Base-by-base conservation (phyloP, 2,113 vertebrate species). In the Ictalurus furcatus region DNA sequence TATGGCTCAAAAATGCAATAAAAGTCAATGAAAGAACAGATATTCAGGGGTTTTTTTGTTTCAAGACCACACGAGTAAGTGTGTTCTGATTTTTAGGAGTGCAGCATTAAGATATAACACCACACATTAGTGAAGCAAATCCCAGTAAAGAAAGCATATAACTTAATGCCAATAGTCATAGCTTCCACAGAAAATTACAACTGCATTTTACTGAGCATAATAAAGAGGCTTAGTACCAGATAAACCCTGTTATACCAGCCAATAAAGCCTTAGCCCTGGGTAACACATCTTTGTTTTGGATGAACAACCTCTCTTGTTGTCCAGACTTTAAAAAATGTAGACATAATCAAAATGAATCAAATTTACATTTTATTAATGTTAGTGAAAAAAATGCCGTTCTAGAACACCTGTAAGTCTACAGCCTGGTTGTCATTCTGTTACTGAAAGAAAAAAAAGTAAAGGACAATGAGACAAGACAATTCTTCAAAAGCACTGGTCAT, bases 331-430 rank as follows among this genome's bases (percentile, higher is more conserved):
- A 89, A 85, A 76, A 87, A 90, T 63, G 87, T 78, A 93, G 90
- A 84, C 87, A 74, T 74, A 87, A 74, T 79, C 76, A 3, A 48
- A 48, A 0, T 48, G 4, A 56, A 56, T 30, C 13, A 79, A 17
- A 59, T 61, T 61, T 6, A 6, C 30, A 83, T 61, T 83, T 61
- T 21, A 37, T 83, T 83, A 82, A 13, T 59, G 80, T 82, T 58
- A 58, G 4, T 58, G 14, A 1, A n/a, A 56, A 88, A 87, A 80
- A 84, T 9, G n/a, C 88, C 88, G 67, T 92, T 92, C 92, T 92
- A 80, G 93, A 94, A 93, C 90, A 91, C 92, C 90, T 91, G 90
- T 89, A 90, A 87, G 21, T 82, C 87, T 92, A 87, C 93, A 87
- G 93, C 94, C 92, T 92, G 90, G 30, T 71, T 34, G 28, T 54